Base-by-base conservation (phyloP, 2,888 invertebrate genomes). In the Cenopis cana region DNA sequence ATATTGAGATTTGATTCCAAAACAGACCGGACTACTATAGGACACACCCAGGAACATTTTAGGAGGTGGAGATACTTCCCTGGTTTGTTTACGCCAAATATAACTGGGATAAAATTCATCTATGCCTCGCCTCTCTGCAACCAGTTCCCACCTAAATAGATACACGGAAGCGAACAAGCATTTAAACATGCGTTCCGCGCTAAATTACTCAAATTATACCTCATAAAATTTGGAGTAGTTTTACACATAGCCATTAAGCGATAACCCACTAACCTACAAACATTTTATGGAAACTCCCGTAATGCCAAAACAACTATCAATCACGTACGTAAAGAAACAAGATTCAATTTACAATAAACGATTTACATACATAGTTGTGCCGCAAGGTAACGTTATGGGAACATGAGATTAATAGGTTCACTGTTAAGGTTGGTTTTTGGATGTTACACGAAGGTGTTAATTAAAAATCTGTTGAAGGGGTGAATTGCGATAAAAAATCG, bases 401-500 rank as follows among this genome's bases (percentile, higher is more conserved):
- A 12, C 17, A 33, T 65, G 59, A n/a, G 2, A 20, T 6, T 65
- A 29, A 29, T 33, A 49, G 11, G 2, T 50, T 46, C 0, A 20
- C 0, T 17, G 5, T 17, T 70, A 57, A 54, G 70, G 54, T 60
- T 49, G 46, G 6, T 60, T 66, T 59, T 46, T 12, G n/a, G 0
- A 6, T 46, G 65, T 12, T 18, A 17, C 46, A 18, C 3, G 20
- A 17, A 50, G 65, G 4, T 46, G 46, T 55, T 70, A 54, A 70
- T 70, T 65, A 60, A 66, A 70, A 66, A 60, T 70, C 60, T 24
- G 65, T 14, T 38, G 46, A 65, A 59, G 70, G 69, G 59, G 52
- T 59, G 65, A 46, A 24, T 33, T 11, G 59, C 49, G 70, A 70
- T 70, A 66, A 60, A 61, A 70, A 60, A 24, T 54, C 54, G 52